These are phyloP conservation scores for Pelecanoides urinatrix DNA, from an alignment of 2,113 vertebrate genomes.

Conservation along the genomic window DNA sequence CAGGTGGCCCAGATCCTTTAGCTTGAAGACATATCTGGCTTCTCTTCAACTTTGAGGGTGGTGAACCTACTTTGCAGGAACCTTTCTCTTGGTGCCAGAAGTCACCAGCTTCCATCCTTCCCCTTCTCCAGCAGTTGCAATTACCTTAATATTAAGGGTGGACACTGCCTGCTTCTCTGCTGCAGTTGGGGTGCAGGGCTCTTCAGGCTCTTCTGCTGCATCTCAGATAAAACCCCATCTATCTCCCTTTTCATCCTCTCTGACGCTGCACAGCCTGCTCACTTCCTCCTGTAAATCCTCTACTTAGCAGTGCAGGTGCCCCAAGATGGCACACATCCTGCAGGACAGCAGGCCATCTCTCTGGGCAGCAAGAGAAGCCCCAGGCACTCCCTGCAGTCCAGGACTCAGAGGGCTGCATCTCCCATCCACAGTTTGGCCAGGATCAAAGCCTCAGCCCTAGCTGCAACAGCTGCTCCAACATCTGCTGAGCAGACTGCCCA, in stretches of 20 bases:
- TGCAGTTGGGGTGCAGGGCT: background rate
- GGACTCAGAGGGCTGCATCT: background rate
- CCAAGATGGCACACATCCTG: background rate
- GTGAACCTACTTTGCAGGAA: background rate
- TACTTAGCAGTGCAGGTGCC: background rate
- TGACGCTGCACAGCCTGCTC: background rate
- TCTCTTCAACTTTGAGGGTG: background rate
- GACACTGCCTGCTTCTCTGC: background rate
- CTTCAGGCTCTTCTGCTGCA: background rate
- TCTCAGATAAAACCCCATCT: background rate
- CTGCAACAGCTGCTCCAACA: background rate
- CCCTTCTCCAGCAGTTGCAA: background rate
- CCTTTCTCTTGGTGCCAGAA: background rate
- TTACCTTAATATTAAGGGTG: background rate
- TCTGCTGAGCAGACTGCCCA: background rate
- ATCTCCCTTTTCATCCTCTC: background rate
- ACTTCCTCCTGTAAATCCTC: background rate
- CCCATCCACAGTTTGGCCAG: background rate
- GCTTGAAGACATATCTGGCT: background rate
- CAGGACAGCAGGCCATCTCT: background rate
- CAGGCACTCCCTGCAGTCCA: background rate
- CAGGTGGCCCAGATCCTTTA: background rate
- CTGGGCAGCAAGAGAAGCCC: background rate
- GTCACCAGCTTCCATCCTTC: background rate
- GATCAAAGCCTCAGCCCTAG: background rate